Conservation (phyloP, 1,140 invertebrate species). For the Hirudo medicinalis region DNA sequence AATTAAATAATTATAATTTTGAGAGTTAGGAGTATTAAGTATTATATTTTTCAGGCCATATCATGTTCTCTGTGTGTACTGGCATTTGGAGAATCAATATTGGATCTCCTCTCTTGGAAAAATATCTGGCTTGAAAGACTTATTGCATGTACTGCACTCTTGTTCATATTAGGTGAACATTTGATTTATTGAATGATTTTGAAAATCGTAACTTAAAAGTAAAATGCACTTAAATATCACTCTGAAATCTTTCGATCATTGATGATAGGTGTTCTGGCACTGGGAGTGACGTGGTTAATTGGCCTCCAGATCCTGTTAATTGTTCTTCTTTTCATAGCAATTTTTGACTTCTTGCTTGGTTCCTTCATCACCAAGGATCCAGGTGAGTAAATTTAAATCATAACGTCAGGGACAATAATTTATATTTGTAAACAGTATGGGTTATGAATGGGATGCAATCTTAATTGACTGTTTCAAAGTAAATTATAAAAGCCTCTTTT, state of each 20-base stretch:
- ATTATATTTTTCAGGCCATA: slow-evolving; percentile 52
- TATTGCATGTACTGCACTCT: slow-evolving; percentile 65
- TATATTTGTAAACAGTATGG: no score
- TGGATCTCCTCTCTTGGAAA: slow-evolving; percentile 57
- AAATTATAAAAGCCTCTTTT: no score
- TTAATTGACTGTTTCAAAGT: no score
- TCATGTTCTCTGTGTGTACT: slow-evolving; percentile 77
- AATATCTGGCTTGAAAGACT: slow-evolving; percentile 53
- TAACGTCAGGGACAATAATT: neutral
- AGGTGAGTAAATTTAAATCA: slow-evolving; percentile 25
- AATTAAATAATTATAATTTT: no score
- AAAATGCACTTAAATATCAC: neutral
- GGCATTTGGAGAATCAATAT: slow-evolving; percentile 82
- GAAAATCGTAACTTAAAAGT: neutral
- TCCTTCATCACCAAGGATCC: slow-evolving; percentile 36
- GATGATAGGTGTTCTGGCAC: slow-evolving; percentile 60
- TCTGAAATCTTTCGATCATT: neutral
- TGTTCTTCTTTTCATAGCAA: slow-evolving; percentile 60
- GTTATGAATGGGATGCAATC: no score
- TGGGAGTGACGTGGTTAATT: slow-evolving; percentile 53
- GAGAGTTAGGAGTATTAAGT: no score
- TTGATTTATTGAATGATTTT: neutral
- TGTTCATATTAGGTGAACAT: slow-evolving; percentile 54
- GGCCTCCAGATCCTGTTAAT: slow-evolving; percentile 56
- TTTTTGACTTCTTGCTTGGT: slow-evolving; percentile 47